Evolutionary conservation across 2,113 vertebrate genomes (phyloP), one percentile per base, ranked within the genome.

Genomic region (Laticauda colubrina): DNA sequence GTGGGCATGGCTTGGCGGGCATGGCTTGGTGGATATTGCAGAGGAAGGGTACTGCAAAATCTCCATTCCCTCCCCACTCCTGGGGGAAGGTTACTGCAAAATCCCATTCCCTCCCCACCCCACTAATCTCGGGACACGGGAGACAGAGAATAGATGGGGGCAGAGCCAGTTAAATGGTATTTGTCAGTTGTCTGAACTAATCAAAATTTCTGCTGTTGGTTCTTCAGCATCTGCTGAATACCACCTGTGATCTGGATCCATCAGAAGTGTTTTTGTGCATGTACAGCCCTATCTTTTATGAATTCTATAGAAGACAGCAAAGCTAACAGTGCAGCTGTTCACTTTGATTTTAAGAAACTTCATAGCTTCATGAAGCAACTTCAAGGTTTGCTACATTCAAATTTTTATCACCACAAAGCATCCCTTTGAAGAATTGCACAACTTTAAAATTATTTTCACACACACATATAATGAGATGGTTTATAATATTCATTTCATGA

Each of bases 371-470:
- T n/a, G 29, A 15, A 69, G 29, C 12, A 69, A 29, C 29, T 69
- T 69, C 29, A n/a, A n/a, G 29, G 64, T 12, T 69, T 69, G 64
- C 29, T 69, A 69, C 64, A 69, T 15, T 69, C 64, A 69, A 15
- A 69, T 69, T 29, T 69, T 69, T 14, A 69, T 69, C 29, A 69
- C 8, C 14, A 29, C 29, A 69, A n/a, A 69, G 29, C 29, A 69
- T 69, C 29, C 29, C 12, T 4, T 69, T 69, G 4, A n/a, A 69
- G 29, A 69, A 14, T 15, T 69, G 64, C 64, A 69, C 64, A n/a
- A n/a, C 29, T n/a, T 69, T 34, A 69, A 23, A 89, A 96, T 87
- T 85, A 11, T 29, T 92, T 89, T 96, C 92, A 85, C 18, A 21
- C 91, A 89, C 94, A 89, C 93, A 93, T 48, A 85, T 92, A 89